Conservation (phyloP, 1,140 invertebrate genomes). For the Paramacrobiotus metropolitanus region DNA sequence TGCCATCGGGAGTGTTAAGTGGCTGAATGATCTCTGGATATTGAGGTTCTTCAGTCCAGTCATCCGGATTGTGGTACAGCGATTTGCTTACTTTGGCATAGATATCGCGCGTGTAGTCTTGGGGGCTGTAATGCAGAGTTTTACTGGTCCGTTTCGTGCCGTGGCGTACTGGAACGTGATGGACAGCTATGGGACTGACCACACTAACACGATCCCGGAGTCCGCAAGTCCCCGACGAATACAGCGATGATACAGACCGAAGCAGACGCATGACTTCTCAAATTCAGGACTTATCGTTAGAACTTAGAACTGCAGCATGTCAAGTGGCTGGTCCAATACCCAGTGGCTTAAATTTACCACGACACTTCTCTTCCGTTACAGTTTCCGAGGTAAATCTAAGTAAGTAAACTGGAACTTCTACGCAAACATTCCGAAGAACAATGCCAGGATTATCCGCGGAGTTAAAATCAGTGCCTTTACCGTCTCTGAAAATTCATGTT, state of each 20-base stretch:
- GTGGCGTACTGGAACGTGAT: background rate
- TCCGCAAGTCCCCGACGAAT: background rate
- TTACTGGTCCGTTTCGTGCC: background rate
- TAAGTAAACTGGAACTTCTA: too few relatives aligned
- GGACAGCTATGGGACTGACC: background rate
- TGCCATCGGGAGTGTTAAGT: background rate
- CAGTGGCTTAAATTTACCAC: background rate
- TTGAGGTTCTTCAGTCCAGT: background rate
- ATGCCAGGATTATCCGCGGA: too few relatives aligned
- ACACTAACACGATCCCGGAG: background rate
- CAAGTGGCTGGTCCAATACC: background rate
- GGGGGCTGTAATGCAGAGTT: background rate
- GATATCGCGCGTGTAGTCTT: background rate
- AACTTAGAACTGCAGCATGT: too few relatives aligned
- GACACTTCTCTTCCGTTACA: too few relatives aligned
- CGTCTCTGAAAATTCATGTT: too few relatives aligned
- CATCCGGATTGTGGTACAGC: background rate
- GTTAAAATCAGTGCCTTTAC: too few relatives aligned
- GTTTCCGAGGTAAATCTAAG: too few relatives aligned
- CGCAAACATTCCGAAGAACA: too few relatives aligned
- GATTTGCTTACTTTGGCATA: background rate
- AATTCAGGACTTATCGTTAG: too few relatives aligned
- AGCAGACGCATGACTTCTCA: too few relatives aligned
- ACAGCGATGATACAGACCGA: too few relatives aligned
- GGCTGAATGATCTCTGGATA: background rate